Conservation (phyloP, 2,797 vertebrate species). For the Peromyscus nudipes region DNA sequence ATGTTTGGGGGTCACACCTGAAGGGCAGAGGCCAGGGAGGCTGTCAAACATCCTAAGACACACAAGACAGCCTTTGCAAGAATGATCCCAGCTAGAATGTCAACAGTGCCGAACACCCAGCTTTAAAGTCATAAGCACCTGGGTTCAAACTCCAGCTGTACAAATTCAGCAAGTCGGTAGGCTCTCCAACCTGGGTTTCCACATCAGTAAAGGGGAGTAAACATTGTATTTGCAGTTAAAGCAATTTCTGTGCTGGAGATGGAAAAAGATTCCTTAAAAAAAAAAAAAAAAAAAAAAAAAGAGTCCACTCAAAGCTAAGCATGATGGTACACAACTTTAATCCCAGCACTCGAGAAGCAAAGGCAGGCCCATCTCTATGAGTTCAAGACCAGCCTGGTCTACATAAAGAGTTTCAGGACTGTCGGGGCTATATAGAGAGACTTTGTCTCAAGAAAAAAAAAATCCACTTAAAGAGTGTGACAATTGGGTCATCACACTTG, state of each 20-base stretch:
- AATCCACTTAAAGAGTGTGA: not conserved
- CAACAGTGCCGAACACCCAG: not conserved
- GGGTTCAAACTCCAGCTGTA: conserved; percentile 58
- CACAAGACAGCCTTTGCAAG: not conserved
- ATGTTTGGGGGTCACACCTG: not conserved
- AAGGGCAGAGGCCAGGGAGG: not conserved
- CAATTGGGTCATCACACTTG: not conserved
- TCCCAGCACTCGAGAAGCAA: not conserved
- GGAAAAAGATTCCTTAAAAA: not conserved
- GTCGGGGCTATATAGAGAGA: not conserved
- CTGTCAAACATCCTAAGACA: not conserved
- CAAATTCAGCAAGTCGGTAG: not conserved
- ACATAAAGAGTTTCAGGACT: not conserved
- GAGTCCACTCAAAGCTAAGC: not conserved
- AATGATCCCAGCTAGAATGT: not conserved
- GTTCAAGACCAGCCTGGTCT: not conserved
- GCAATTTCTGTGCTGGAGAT: not conserved
- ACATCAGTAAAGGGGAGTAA: not conserved
- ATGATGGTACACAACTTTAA: not conserved
- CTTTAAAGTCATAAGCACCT: not conserved
- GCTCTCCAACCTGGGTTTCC: not conserved
- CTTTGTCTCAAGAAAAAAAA: not conserved
- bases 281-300: not conserved
- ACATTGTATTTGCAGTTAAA: not conserved
- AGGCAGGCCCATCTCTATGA: not conserved